Evolutionary conservation across 1,140 invertebrate genomes (phyloP).

Genomic region (Zeugodacus cucurbitae): DNA sequence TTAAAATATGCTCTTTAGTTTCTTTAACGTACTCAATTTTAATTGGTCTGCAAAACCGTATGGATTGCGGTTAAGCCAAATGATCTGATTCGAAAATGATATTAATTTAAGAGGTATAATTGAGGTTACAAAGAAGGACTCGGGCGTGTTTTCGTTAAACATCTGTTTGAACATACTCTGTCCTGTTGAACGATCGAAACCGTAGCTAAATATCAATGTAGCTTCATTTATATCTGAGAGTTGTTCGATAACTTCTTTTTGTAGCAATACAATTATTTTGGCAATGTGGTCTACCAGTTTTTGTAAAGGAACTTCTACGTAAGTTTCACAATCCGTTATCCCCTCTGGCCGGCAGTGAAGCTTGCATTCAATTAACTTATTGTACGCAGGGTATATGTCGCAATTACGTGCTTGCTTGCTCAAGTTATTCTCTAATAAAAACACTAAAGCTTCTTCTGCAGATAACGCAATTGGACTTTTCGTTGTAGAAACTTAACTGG

Average conservation of each 20-base stretch:
- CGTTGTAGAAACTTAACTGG: no score
- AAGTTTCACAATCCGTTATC: slow-evolving; percentile 12
- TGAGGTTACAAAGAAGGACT: slow-evolving; percentile 41
- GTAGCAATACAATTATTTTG: slow-evolving; percentile 18
- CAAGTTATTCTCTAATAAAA: neutral
- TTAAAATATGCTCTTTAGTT: slow-evolving; percentile 37
- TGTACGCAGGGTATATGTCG: neutral
- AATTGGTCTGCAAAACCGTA: slow-evolving; percentile 35
- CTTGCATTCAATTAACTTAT: slow-evolving; percentile 16
- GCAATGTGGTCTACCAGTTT: slow-evolving; percentile 39
- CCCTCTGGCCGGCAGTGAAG: slow-evolving; percentile 29
- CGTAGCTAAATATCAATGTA: slow-evolving; percentile 39
- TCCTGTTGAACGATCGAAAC: slow-evolving; percentile 37
- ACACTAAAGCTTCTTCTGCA: no score
- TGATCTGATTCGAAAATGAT: neutral
- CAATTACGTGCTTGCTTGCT: neutral
- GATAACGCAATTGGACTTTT: no score
- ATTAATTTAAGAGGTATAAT: slow-evolving; percentile 39
- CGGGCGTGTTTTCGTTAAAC: slow-evolving; percentile 29
- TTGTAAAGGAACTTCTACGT: slow-evolving; percentile 18
- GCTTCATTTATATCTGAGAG: slow-evolving; percentile 19
- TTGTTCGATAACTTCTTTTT: slow-evolving; percentile 14
- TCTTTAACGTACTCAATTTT: slow-evolving; percentile 44
- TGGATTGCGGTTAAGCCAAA: slow-evolving; percentile 27
- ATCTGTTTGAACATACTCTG: slow-evolving; percentile 42